Evolutionary conservation across 2,113 vertebrate species (phyloP), one percentile per base, ranked within the genome.

Genomic region (Pampusana beccarii): DNA sequence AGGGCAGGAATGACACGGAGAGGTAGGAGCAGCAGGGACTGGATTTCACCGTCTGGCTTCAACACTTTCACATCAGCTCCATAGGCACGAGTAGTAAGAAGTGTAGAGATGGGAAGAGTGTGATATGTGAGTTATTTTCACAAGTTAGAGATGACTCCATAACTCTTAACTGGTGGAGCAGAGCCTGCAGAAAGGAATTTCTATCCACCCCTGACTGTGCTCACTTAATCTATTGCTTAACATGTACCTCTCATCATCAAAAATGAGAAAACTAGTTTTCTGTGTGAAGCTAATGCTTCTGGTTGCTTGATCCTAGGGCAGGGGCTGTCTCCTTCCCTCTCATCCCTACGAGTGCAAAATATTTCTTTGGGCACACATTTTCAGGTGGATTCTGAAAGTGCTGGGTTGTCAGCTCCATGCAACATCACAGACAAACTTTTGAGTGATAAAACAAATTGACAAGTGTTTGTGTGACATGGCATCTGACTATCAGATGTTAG

Each of bases 111-210:
- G 26, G 48, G 33, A 15, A 66, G 57, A 79, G 80, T 51, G 80
- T 96, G 92, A 97, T 96, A 97, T 97, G 94, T 92, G 95, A 94
- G 90, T 93, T 96, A 97, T 97, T 97, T 97, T 96, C 90, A 93
- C 92, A 96, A 97, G 94, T 93, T 78, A 58, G 60, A 95, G 92
- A 97, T 91, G 93, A 92, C 75, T 66, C 87, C 70, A 86, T 97
- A 95, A 97, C 57, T 97, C 89, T 94, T 23, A 93, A 58, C 28
- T 94, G 93, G 92, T 95, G 89, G 84, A 96, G 94, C 16, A 5
- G 73, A 97, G 88, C 86, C 94, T 96, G 56, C 60, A 93, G 93
- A 92, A 90, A 93, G 82, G 83, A 72, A 92, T 97, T 96, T 95
- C 86, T 95, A 86, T 93, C 96, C 91, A 86, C 80, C 84, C 72